Base-by-base conservation (phyloP, 2,797 vertebrate genomes). In the Cheirogaleus major region DNA sequence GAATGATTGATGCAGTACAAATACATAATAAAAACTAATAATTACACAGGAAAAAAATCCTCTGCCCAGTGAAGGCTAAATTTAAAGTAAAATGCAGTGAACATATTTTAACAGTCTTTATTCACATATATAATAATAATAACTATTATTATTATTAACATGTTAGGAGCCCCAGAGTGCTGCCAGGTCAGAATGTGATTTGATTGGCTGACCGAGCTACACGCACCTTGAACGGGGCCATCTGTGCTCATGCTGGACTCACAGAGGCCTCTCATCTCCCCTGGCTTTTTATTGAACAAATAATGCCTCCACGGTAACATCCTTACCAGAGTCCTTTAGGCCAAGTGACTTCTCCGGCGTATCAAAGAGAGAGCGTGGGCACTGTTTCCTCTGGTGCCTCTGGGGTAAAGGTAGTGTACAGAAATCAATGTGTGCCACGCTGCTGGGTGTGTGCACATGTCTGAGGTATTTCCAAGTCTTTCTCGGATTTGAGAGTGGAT, bases 11-110 rank as follows among this genome's bases (percentile, higher is more conserved):
- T 92, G 81, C 12, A 30, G 59, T 38, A 50, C 69, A 96, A 97
- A 97, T 14, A 8, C 80, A 93, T 89, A 79, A 82, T 69, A 80
- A 89, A 94, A 94, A 91, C 70, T 35, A 61, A n/a, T 92, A 93
- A 96, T 96, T 79, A 92, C 72, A 76, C 15, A 59, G 45, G 22
- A 12, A 27, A 41, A 76, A 81, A 63, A 59, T 41, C 3, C 63
- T 50, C 63, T 83, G 61, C 22, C 69, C 32, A 43, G 61, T 75
- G 72, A 79, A 1, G 9, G 41, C 69, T 80, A 82, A 30, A 78
- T 30, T 35, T 50, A n/a, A 83, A 67, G 41, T 17, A 41, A 32
- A 63, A 73, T 2, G 17, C 14, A 59, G 67, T 75, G 32, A 41
- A 41, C 35, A 45, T 27, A 23, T 50, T 30, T 70, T 30, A 30